Base-by-base conservation (phyloP, 2,797 vertebrate species). In the Muraenolepis orangiensis region DNA sequence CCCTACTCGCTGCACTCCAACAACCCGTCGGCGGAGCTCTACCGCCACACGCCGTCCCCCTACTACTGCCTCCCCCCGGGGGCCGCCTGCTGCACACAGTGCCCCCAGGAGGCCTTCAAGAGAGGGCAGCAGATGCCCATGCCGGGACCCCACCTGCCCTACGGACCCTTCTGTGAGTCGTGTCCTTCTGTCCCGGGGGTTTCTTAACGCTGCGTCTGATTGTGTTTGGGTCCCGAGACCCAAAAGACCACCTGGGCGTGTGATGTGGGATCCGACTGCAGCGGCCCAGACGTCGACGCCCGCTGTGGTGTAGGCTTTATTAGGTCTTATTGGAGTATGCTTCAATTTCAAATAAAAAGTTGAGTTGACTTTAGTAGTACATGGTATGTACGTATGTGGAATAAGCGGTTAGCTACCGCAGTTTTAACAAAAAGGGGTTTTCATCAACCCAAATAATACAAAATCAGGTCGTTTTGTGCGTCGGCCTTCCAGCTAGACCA, bases 1-100 rank as follows among this genome's bases (percentile, higher is more conserved):
- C 94, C 94, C 0, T 82, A 77, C 4, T 94, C 94, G 0, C 85
- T 95, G 38, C 92, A 73, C 84, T 94, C 94, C 72, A 90, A 91
- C 73, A 91, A 89, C 0, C 90, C 89, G 0, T 86, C 86, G 0
- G 82, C 80, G 0, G 73, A 80, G 40, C 23, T 85, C 5, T 82
- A 78, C 2, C 86, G 88, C 81, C 91, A 91, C 66, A 88, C 85
- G 8, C 23, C 90, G 74, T 82, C 88, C 0, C 88, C 88, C 0
- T 91, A 91, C 81, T 76, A 82, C 4, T 91, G 84, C 79, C 71
- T 73, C 0, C 92, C 91, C 0, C 87, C 79, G 66, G 88, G 89
- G 6, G 82, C 83, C 0, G 78, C 82, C 71, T 94, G 90, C 82
- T 92, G 89, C 0, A 84, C 87, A 0, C 91, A 86, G 51, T 88